phyloP scores from a whole-genome alignment of 2,797 vertebrate genomes.

The Paramormyrops hopkinsi region DNA sequence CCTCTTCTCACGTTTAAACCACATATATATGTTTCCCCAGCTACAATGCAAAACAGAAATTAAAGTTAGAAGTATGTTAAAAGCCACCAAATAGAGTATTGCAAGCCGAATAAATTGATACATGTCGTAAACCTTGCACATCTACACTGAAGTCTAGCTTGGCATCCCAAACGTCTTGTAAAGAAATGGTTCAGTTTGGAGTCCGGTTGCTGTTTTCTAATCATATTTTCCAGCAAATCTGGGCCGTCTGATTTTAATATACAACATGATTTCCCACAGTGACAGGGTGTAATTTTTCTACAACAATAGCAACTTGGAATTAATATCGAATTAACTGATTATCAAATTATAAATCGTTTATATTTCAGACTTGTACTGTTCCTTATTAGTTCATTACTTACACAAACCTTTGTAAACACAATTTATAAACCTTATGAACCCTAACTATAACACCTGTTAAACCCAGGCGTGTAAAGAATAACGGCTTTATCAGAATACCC shows the following conservation, averaged over 20 bases:
- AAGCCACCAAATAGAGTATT: background rate
- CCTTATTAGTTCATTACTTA: background rate
- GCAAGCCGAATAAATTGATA: background rate
- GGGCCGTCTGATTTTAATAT: background rate
- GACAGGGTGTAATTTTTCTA: background rate
- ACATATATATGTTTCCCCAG: background rate
- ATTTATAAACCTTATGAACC: background rate
- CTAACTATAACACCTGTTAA: background rate
- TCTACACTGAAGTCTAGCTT: background rate
- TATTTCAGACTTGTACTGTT: background rate
- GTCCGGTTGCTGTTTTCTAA: background rate
- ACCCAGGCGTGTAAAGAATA: background rate
- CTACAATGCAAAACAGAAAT: constrained; percentile 8
- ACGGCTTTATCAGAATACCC: background rate
- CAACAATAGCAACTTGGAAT: background rate
- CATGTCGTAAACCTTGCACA: background rate
- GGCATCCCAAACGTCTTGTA: background rate
- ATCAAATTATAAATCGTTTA: background rate
- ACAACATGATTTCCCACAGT: background rate
- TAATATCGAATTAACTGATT: background rate
- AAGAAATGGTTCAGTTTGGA: background rate
- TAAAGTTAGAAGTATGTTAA: background rate
- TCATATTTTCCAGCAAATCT: background rate
- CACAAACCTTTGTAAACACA: background rate
- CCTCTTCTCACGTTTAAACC: background rate